Evolutionary conservation across 2,113 vertebrate species (phyloP), one percentile per base, ranked within the genome.

Genomic region (Tupaia tana): DNA sequence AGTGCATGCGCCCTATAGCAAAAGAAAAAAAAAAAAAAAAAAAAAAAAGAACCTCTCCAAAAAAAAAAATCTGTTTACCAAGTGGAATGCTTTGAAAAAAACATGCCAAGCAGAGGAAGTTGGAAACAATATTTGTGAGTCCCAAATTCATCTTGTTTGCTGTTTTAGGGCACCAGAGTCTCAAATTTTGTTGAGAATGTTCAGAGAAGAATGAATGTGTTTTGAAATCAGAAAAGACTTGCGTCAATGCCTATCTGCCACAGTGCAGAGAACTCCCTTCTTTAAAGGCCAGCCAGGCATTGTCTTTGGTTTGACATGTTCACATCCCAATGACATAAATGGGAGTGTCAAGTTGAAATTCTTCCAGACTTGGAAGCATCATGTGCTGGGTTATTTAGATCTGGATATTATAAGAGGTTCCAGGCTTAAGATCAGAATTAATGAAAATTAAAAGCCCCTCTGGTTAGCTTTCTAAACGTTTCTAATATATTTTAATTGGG

Each of bases 171-270:
- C 9, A 34, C n/a, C 54, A 81, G 52, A 67, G 75, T 89, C 88
- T 90, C 56, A 43, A 91, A 3, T 4, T 56, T 92, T 90, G 54
- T 54, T 79, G 67, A 93, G 78, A 92, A 75, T 79, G 22, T 61
- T 90, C 79, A 92, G 59, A 88, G 67, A 71, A 71, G 66, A 80
- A 22, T 61, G 67, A 92, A 95, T 85, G 43, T 85, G 7, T 94
- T 94, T 91, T 74, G 83, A 91, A 96, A 93, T 94, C 22, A 80
- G 56, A 71, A 69, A 70, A 89, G 29, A 52, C 9, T 10, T 73
- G 63, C 1, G 0, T 82, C 81, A 74, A 24, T 85, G n/a, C 12
- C 18, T 91, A 12, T 81, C 15, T 56, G 52, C 24, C 25, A 43
- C 11, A 66, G 19, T 58, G 43, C 8, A 7, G 54, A 70, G n/a